phyloP scores from a whole-genome alignment of 2,113 vertebrate genomes.

The Pachypanchax playfairii region DNA sequence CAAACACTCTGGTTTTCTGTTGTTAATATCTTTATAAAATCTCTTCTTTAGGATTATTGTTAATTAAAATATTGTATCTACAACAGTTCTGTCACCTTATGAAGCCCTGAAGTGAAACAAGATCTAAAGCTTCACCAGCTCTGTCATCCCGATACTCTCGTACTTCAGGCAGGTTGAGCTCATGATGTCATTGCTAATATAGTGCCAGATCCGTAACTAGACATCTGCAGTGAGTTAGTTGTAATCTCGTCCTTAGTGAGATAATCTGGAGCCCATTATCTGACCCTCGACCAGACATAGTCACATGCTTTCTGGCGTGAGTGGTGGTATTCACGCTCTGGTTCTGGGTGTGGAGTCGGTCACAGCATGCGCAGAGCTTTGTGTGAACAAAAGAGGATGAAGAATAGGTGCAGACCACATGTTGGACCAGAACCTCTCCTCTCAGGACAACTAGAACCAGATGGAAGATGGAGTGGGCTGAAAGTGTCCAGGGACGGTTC shows the following conservation, averaged over 20 bases:
- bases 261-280: constrained; percentile 64
- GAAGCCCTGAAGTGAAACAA: constrained; percentile 6
- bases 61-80: background rate
- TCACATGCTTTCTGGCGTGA: constrained; percentile 28
- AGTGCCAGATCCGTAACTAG: constrained; percentile 49
- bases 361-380: constrained; percentile 42
- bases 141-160: constrained; percentile 4
- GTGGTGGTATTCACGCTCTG: constrained; percentile 18
- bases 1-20: background rate
- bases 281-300: constrained; percentile 37
- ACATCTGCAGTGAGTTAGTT: constrained; percentile 61
- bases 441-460: constrained; percentile 49
- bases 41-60: background rate
- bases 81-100: constrained; percentile 16
- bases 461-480: constrained; percentile 38
- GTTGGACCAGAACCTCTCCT: constrained; percentile 46
- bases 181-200: constrained; percentile 61
- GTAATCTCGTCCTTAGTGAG: constrained; percentile 31
- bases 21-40: background rate
- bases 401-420: constrained; percentile 55
- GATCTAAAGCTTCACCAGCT: constrained; percentile 28
- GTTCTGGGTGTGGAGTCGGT: constrained; percentile 40
- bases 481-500: constrained; percentile 27
- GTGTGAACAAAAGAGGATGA: constrained; percentile 38
- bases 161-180: constrained; percentile 30